Base-by-base conservation (phyloP, 1,140 invertebrate species). In the Brachystomella parvula region DNA sequence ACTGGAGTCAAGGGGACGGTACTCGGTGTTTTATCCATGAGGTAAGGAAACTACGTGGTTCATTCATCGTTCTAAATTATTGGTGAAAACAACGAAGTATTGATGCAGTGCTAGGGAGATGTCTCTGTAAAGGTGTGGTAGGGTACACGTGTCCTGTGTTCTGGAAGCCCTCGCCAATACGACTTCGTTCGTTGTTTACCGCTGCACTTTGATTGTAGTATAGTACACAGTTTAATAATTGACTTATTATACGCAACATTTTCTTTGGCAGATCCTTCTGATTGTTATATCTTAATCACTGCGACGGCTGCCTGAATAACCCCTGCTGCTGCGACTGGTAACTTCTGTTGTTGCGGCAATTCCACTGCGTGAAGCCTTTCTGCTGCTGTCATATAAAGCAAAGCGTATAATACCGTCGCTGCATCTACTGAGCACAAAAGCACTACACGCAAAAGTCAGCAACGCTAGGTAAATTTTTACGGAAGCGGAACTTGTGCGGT, bases 181-280 rank as follows among this genome's bases (percentile, higher is more conserved):
- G n/a, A n/a, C n/a, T n/a, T n/a, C n/a, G n/a, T n/a, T n/a, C n/a
- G n/a, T n/a, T n/a, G n/a, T n/a, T n/a, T n/a, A n/a, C n/a, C n/a
- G n/a, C n/a, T n/a, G n/a, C n/a, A n/a, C n/a, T n/a, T n/a, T n/a
- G n/a, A n/a, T n/a, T n/a, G n/a, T n/a, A n/a, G n/a, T n/a, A n/a
- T n/a, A n/a, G n/a, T n/a, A n/a, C n/a, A n/a, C n/a, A n/a, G n/a
- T n/a, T n/a, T n/a, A n/a, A n/a, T n/a, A n/a, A n/a, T n/a, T n/a
- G n/a, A n/a, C n/a, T 19, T 17, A 53, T 53, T 9, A 53, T 53
- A 53, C 24, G 49, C 49, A 24, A 53, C 49, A 24, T 53, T 53
- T 26, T 53, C 49, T 53, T 53, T 53, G 21, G 49, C 49, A 53
- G 49, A 53, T 53, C 6, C 49, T 53, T 6, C 49, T 24, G 49